Conservation (phyloP, 2,888 invertebrate species). For the Ophonus ardosiacus region DNA sequence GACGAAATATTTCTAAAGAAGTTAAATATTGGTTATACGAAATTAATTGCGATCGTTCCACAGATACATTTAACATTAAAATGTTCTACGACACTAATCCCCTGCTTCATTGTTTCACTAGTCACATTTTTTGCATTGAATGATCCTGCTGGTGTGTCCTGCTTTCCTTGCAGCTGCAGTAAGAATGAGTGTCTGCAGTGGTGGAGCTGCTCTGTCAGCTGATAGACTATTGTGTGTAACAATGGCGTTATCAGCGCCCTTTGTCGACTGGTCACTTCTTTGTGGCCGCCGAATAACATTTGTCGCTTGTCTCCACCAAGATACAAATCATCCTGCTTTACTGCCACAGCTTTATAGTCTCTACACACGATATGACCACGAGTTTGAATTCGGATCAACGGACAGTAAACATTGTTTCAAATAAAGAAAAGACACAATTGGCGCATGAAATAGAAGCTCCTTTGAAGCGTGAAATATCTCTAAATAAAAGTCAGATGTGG, state of each 20-base stretch:
- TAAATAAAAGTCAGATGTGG: no score
- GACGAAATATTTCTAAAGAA: no score
- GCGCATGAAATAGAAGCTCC: no score
- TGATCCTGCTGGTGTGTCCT: no score
- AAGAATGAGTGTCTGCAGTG: not conserved
- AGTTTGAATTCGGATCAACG: not conserved
- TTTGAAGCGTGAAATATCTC: no score
- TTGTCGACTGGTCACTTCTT: constrained; percentile 70
- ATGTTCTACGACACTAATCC: no score
- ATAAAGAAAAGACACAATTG: no score
- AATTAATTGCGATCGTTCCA: no score
- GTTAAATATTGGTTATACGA: no score
- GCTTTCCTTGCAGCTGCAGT: not conserved
- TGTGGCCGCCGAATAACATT: constrained; percentile 51
- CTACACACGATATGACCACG: constrained; percentile 22
- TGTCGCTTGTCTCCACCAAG: constrained; percentile 37
- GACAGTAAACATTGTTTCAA: not conserved
- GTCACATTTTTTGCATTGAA: no score
- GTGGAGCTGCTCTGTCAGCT: constrained; percentile 68
- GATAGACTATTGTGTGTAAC: constrained; percentile 74
- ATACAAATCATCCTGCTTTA: constrained; percentile 52
- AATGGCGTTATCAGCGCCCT: constrained; percentile 74
- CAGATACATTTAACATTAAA: no score
- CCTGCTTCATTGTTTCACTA: no score
- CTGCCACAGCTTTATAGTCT: constrained; percentile 20